Percentiles rank a stretch among this genome's conserved stretches.
Evolutionary conservation across 2,797 vertebrate genomes (phyloP).

Genomic region (Otolemur crassicaudatus): DNA sequence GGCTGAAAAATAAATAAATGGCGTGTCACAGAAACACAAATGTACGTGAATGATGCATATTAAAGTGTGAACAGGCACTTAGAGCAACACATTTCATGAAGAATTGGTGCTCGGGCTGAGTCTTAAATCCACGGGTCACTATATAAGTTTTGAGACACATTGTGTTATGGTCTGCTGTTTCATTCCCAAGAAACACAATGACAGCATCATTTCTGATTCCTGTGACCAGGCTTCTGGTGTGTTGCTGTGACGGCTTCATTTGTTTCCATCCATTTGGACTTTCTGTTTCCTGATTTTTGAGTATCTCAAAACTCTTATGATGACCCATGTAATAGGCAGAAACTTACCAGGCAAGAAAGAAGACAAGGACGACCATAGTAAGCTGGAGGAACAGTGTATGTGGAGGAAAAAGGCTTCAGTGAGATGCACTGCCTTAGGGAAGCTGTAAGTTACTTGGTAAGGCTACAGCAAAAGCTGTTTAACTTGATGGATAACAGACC

Average conservation of each 20-base stretch:
- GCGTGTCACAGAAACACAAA: neutral
- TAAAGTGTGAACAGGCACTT: neutral
- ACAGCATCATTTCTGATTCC: too few relatives aligned
- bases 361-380: neutral
- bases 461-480: neutral
- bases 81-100: neutral
- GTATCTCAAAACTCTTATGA: too few relatives aligned
- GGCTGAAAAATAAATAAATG: constrained; percentile 81
- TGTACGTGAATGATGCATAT: neutral
- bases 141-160: too few relatives aligned
- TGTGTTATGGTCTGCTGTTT: too few relatives aligned
- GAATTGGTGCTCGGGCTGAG: neutral
- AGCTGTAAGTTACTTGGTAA: neutral
- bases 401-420: neutral
- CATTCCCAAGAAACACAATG: too few relatives aligned
- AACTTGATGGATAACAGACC: neutral
- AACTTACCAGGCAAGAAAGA: neutral
- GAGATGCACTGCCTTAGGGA: neutral
- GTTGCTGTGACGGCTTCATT: too few relatives aligned
- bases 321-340: neutral
- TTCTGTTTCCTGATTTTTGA: too few relatives aligned
- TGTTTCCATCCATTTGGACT: too few relatives aligned
- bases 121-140: neutral
- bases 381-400: neutral
- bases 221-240: too few relatives aligned